A percentile compares a stretch with the other conserved stretches of the same genome.
Evolutionary conservation across 1,140 invertebrate species (phyloP).

Genomic region (Dreissena polymorpha): DNA sequence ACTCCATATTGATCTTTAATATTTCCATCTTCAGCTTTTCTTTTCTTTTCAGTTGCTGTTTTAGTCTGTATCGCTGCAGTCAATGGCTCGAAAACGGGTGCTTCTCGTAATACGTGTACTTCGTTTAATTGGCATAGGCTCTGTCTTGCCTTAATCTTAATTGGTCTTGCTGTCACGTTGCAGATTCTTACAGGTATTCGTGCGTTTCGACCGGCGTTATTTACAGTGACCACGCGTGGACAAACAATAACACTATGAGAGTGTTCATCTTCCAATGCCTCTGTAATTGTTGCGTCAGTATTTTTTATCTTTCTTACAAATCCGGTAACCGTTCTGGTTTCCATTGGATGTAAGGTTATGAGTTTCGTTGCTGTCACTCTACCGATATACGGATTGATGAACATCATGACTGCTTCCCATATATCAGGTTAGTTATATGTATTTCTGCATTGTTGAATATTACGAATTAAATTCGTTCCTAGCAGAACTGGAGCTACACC

Average conservation of each 20-base stretch:
- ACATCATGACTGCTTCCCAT: background rate
- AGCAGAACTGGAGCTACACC: too few species aligned
- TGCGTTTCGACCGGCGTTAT: background rate
- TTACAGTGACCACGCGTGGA: background rate
- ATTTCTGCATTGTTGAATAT: too few species aligned
- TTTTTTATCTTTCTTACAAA: background rate
- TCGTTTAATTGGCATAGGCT: constrained; percentile 10
- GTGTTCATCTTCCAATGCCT: background rate
- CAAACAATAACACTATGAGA: background rate
- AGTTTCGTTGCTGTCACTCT: background rate
- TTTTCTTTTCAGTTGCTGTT: background rate
- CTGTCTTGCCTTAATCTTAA: background rate
- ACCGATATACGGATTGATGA: background rate
- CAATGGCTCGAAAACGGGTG: background rate
- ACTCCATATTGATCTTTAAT: constrained; percentile 14
- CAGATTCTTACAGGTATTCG: constrained; percentile 20
- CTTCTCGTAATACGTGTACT: background rate
- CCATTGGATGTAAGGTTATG: background rate
- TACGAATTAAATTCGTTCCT: too few species aligned
- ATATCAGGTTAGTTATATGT: too few species aligned
- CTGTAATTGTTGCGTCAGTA: constrained; percentile 1
- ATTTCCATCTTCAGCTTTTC: background rate
- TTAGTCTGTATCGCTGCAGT: background rate
- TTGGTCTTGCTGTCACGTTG: constrained; percentile 17
- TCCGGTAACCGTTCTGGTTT: constrained; percentile 3